Conservation (phyloP, 2,888 invertebrate species). For the Embidobia sp. region DNA sequence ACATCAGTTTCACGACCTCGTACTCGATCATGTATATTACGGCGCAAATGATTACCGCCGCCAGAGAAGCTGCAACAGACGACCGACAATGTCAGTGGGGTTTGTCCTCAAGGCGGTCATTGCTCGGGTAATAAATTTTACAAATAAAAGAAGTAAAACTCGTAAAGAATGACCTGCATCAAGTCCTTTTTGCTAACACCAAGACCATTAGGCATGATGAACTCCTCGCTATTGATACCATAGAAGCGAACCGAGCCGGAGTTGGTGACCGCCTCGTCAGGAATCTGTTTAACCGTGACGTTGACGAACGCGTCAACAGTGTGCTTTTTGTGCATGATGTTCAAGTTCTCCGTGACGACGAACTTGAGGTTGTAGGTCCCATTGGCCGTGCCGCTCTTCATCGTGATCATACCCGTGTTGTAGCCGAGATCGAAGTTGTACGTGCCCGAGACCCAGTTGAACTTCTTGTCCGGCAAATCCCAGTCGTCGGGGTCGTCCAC, state of each 20-base stretch:
- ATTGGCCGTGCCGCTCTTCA: constrained; percentile 89
- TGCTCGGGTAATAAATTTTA: too few relatives aligned
- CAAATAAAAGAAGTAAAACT: too few relatives aligned
- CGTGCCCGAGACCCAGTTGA: constrained; percentile 86
- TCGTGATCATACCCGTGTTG: constrained; percentile 93
- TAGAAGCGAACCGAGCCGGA: constrained; percentile 95
- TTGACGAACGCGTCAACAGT: constrained; percentile 84
- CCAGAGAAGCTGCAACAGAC: constrained; percentile 85
- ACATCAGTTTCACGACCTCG: constrained; percentile 92
- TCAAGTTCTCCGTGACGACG: constrained; percentile 87
- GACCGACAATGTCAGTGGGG: background rate
- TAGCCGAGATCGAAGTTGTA: constrained; percentile 88
- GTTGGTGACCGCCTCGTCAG: constrained; percentile 94
- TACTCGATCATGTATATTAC: constrained; percentile 98
- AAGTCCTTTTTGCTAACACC: constrained; percentile 89
- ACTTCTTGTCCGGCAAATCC: constrained; percentile 96
- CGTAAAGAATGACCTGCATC: too few relatives aligned
- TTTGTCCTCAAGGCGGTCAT: constrained; percentile 40
- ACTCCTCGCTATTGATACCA: constrained; percentile 92
- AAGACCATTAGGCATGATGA: constrained; percentile 85
- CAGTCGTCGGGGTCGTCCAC: constrained; percentile 98
- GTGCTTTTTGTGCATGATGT: constrained; percentile 74
- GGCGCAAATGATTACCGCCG: constrained; percentile 96
- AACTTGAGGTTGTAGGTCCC: constrained; percentile 90
- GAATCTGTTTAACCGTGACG: constrained; percentile 92